Conservation (phyloP, 2,888 invertebrate species). For the Morpho helenor region DNA sequence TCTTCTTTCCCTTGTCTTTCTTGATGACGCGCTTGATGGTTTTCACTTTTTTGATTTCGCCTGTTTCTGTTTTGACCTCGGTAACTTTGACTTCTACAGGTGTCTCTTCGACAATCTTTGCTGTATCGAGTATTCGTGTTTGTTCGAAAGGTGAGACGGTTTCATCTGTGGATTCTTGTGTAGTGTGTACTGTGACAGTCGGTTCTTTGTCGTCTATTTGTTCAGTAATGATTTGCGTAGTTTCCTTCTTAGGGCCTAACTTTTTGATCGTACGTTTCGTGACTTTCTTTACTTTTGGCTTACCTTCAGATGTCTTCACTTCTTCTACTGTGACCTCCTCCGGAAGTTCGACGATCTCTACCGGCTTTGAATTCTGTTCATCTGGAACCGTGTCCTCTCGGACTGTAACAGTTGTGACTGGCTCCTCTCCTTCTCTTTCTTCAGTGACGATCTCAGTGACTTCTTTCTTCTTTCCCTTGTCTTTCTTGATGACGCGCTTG, state of each 20-base stretch:
- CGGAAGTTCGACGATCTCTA: constrained; percentile 28
- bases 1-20: no score
- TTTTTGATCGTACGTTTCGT: constrained; percentile 24
- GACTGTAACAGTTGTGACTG: constrained; percentile 31
- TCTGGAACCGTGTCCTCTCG: constrained; percentile 23
- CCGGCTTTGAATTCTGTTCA: constrained; percentile 29
- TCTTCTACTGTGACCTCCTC: constrained; percentile 45
- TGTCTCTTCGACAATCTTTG: constrained; percentile 35
- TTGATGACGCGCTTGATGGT: constrained; percentile 9
- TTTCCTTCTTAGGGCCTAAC: constrained; percentile 35
- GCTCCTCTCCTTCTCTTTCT: constrained; percentile 31
- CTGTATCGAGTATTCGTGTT: constrained; percentile 26
- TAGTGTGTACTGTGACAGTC: constrained; percentile 31
- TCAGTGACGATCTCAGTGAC: constrained; percentile 33
- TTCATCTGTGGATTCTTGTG: constrained; percentile 8
- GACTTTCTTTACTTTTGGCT: constrained; percentile 29
- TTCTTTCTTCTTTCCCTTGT: constrained; percentile 7
- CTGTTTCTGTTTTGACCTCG: constrained; percentile 51
- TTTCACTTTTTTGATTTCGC: constrained; percentile 43
- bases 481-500: no score
- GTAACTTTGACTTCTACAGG: constrained; percentile 38
- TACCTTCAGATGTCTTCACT: constrained; percentile 35
- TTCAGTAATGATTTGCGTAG: constrained; percentile 28
- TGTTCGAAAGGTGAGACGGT: constrained; percentile 25
- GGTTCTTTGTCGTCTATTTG: constrained; percentile 22